These are phyloP conservation scores for Polyploca ridens DNA, from an alignment of 2,888 invertebrate genomes.

Conservation along the genomic window DNA sequence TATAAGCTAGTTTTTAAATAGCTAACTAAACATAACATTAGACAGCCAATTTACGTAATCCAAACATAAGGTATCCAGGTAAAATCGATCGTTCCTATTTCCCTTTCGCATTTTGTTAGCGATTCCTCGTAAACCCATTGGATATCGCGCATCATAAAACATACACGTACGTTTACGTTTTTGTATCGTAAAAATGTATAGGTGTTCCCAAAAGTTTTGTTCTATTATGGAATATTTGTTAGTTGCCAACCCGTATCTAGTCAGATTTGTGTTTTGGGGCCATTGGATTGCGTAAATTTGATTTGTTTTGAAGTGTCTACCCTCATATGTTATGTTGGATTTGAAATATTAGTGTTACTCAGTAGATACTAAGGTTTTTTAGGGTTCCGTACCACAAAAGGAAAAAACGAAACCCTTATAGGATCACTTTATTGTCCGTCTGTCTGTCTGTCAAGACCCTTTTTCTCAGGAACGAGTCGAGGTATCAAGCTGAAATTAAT, in stretches of 20 bases:
- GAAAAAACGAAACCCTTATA: too few species aligned
- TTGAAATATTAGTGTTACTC: too few species aligned
- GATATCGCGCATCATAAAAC: conserved; percentile 8
- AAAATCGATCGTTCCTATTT: conserved; percentile 37
- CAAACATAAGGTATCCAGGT: conserved; percentile 30
- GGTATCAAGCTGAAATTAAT: too few species aligned
- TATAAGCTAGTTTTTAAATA: too few species aligned
- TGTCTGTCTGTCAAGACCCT: too few species aligned
- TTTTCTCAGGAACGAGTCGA: too few species aligned
- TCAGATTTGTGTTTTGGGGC: not conserved
- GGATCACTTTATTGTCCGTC: too few species aligned
- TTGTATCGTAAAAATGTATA: conserved; percentile 12
- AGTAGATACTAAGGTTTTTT: too few species aligned
- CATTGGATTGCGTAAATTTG: not conserved
- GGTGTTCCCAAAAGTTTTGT: conserved; percentile 5
- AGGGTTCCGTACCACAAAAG: too few species aligned
- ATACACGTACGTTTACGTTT: conserved; percentile 5
- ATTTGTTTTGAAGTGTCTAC: too few species aligned
- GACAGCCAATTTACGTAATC: conserved; percentile 26
- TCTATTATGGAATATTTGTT: not conserved
- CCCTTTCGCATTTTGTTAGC: conserved; percentile 42
- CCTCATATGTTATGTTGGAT: too few species aligned
- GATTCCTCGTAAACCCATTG: conserved; percentile 36
- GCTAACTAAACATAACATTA: not conserved
- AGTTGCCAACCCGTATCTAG: not conserved